Percentiles rank a stretch among this genome's conserved stretches.
Conservation (phyloP, 1,140 invertebrate species). For the Panonychus citri region DNA sequence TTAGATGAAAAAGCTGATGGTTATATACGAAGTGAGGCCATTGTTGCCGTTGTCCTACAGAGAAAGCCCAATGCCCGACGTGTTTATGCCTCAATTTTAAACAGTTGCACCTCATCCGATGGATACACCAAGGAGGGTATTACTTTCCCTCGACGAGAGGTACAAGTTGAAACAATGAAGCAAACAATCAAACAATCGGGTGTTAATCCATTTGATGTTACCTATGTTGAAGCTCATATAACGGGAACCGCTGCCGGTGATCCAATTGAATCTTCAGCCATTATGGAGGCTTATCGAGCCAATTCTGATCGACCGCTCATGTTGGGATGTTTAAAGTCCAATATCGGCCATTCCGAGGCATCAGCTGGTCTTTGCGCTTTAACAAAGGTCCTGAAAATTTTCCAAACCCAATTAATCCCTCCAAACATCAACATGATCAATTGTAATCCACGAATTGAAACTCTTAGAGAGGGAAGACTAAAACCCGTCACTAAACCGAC, state of each 20-base stretch:
- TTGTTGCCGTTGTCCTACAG: not conserved
- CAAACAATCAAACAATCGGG: conserved; percentile 20
- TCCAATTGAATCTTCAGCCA: conserved; percentile 55
- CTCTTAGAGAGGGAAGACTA: conserved; percentile 45
- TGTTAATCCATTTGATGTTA: conserved; percentile 22
- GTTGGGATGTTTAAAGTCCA: conserved; percentile 76
- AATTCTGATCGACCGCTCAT: conserved; percentile 41
- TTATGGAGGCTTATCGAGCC: conserved; percentile 52
- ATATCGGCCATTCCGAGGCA: conserved; percentile 74
- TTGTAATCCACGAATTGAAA: conserved; percentile 28
- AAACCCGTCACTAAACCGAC: conserved; percentile 28
- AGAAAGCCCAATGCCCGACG: conserved; percentile 14
- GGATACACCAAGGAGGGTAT: conserved; percentile 30
- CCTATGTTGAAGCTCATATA: conserved; percentile 25
- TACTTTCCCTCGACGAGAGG: conserved; percentile 1
- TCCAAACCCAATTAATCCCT: conserved; percentile 26
- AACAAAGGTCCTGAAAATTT: conserved; percentile 26
- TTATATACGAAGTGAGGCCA: not conserved
- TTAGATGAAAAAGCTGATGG: conserved; percentile 10
- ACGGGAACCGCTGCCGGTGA: conserved; percentile 34
- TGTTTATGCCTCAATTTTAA: conserved; percentile 33
- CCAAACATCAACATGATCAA: conserved; percentile 29
- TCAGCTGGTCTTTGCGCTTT: conserved; percentile 42
- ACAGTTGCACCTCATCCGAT: conserved; percentile 64
- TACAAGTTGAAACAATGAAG: conserved; percentile 19